These are phyloP conservation scores for Agrochola lychnidis DNA, from an alignment of 2,888 invertebrate genomes.

Conservation along the genomic window DNA sequence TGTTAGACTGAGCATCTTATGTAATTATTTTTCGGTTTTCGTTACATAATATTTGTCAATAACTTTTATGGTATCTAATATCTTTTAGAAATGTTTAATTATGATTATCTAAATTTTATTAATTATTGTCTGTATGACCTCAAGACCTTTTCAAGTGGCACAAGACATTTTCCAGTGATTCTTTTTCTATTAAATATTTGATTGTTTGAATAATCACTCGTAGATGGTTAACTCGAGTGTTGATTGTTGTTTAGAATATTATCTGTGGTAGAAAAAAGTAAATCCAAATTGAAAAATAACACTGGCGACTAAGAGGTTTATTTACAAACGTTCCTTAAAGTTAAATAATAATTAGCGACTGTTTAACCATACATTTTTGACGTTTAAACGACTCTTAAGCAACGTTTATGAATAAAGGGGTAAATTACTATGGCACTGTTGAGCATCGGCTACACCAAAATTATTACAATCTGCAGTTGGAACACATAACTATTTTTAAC, in stretches of 20 bases:
- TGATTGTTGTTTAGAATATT: slow-evolving; percentile 36
- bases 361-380: neutral
- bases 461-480: neutral
- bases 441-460: neutral
- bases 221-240: slow-evolving; percentile 42
- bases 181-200: slow-evolving; percentile 28
- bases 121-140: slow-evolving; percentile 9
- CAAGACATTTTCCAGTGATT: slow-evolving; percentile 54
- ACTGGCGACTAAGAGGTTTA: neutral
- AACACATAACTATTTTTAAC: neutral
- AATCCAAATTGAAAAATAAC: slow-evolving; percentile 33
- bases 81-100: slow-evolving; percentile 26
- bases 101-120: slow-evolving; percentile 16
- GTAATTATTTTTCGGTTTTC: slow-evolving; percentile 26
- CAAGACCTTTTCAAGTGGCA: slow-evolving; percentile 34
- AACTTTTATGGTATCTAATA: slow-evolving; percentile 30
- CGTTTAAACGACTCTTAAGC: neutral
- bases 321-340: neutral
- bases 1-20: slow-evolving; percentile 52
- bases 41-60: slow-evolving; percentile 22
- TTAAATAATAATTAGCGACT: neutral
- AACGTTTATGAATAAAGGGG: neutral
- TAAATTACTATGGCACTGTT: slow-evolving; percentile 2
- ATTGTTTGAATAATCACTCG: slow-evolving; percentile 23
- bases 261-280: slow-evolving; percentile 19